Percentiles rank a stretch among this genome's conserved stretches.
These are phyloP conservation scores for Subanguina moxae DNA, from an alignment of 1,140 invertebrate species.

Conservation along the genomic window DNA sequence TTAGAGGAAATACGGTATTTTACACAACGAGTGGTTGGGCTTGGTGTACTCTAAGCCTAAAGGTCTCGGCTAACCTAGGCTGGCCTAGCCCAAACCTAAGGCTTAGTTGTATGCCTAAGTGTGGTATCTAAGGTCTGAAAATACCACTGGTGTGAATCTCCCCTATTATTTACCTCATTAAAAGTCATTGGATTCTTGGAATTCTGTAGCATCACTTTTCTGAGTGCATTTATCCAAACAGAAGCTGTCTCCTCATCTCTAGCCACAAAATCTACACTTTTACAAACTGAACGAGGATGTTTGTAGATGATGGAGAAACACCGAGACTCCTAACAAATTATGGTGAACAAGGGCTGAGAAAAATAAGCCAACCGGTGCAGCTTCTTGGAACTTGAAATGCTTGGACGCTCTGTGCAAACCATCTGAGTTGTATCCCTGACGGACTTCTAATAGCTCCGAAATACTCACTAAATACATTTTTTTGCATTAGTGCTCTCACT, in stretches of 20 bases:
- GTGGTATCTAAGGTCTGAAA: no score
- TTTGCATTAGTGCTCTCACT: no score
- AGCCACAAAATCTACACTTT: slow-evolving; percentile 54
- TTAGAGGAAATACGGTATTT: no score
- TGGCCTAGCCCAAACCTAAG: no score
- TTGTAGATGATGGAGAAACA: slow-evolving; percentile 56
- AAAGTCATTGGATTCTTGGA: slow-evolving; percentile 43
- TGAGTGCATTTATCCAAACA: slow-evolving; percentile 25
- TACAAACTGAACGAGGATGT: slow-evolving; percentile 53
- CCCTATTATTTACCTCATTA: slow-evolving; percentile 29
- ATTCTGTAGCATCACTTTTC: slow-evolving; percentile 22
- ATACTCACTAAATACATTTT: slow-evolving; percentile 52
- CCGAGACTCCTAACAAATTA: slow-evolving; percentile 45
- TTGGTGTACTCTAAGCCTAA: no score
- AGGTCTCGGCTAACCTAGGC: no score
- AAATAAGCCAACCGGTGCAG: slow-evolving; percentile 40
- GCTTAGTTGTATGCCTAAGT: no score
- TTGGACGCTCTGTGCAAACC: slow-evolving; percentile 51
- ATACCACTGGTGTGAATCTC: no score
- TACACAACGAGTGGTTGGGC: no score
- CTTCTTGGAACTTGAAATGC: slow-evolving; percentile 47
- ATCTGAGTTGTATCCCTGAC: slow-evolving; percentile 54
- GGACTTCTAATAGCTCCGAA: slow-evolving; percentile 49
- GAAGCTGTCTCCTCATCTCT: slow-evolving; percentile 20
- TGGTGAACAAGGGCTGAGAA: background rate